A percentile compares a stretch with the other conserved stretches of the same genome.
These are phyloP conservation scores for Sturnus vulgaris DNA, from an alignment of 2,113 vertebrate genomes.

Conservation along the genomic window DNA sequence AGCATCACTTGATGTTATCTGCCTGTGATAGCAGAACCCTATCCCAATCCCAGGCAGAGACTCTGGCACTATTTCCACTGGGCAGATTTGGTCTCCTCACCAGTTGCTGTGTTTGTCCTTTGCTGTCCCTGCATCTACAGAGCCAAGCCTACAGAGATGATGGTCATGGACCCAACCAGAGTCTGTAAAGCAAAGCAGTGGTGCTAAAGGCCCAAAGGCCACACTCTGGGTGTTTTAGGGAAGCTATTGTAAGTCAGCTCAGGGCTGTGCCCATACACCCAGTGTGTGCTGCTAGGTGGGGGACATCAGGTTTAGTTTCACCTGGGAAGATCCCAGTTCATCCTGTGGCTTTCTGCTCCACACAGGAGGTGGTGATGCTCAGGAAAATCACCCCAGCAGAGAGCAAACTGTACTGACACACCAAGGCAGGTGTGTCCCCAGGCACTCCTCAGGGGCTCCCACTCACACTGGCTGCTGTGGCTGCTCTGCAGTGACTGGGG, in stretches of 20 bases:
- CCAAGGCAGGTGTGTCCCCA: accelerated
- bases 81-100: neutral
- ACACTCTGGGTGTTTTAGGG: neutral
- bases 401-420: neutral
- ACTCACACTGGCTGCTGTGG: neutral
- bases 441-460: neutral
- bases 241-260: neutral
- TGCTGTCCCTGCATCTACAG: neutral
- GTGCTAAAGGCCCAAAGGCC: neutral
- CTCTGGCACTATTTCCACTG: neutral
- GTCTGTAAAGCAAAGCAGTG: neutral
- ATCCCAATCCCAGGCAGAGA: neutral
- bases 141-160: neutral
- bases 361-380: accelerated
- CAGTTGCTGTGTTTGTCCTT: neutral
- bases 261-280: accelerated
- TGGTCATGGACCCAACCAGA: accelerated
- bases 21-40: neutral
- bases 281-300: neutral
- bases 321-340: neutral
- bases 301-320: neutral
- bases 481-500: neutral
- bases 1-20: neutral
- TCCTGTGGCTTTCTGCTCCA: neutral
- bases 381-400: neutral